Conservation (phyloP, 2,888 invertebrate species). For the Heliconius cydno region DNA sequence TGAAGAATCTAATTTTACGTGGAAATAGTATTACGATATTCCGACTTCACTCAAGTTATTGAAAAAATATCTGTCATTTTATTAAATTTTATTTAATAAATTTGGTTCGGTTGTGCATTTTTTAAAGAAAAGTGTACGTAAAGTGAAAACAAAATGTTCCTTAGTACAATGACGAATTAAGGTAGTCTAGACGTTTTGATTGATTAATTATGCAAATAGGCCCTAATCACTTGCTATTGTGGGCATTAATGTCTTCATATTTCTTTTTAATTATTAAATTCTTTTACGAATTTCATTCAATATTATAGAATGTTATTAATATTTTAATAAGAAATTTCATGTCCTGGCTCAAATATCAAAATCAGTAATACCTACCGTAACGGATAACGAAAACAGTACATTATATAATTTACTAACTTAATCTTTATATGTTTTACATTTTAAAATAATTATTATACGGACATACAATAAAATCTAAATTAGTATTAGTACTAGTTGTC, state of each 20-base stretch:
- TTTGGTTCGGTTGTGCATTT: too few species aligned
- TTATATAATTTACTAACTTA: neutral
- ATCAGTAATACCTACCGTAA: too few species aligned
- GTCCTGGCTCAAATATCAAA: neutral
- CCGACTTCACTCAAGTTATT: neutral
- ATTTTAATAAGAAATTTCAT: neutral
- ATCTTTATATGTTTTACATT: neutral
- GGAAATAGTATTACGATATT: conserved; percentile 30
- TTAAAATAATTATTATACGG: neutral
- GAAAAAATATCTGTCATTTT: neutral
- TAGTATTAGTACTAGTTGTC: neutral
- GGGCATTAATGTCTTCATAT: neutral
- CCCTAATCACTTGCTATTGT: conserved; percentile 3
- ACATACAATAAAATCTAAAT: neutral
- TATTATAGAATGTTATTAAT: too few species aligned
- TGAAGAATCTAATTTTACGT: conserved; percentile 42
- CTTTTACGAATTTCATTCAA: neutral
- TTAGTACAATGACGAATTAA: conserved; percentile 16
- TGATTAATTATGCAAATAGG: conserved; percentile 15
- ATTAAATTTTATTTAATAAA: neutral
- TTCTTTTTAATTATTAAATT: neutral
- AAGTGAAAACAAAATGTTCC: neutral
- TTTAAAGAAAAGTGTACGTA: neutral
- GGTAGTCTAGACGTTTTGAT: conserved; percentile 22
- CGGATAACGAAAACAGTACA: neutral